Base-by-base conservation (phyloP, 2,797 vertebrate species). In the Malurus leucopterus region DNA sequence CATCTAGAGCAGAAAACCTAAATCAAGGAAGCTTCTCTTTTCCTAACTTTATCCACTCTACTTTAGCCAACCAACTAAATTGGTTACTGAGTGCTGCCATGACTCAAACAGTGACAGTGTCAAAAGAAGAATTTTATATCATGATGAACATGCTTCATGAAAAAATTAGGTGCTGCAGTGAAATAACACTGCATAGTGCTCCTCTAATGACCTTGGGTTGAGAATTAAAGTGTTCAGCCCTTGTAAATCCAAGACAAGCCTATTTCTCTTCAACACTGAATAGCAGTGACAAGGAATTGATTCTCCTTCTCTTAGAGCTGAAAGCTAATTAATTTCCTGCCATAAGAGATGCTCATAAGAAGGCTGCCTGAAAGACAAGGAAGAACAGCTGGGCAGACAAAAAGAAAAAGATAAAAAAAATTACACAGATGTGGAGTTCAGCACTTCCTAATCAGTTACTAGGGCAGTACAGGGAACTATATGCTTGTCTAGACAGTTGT, bases 171-270 rank as follows among this genome's bases (percentile, higher is more conserved):
- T 61, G 47, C 32, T 78, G 40, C 43, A 64, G 61, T 47, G 18
- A 80, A 91, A 23, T 58, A 81, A 74, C 47, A 80, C n/a, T 44
- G 44, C 40, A 58, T 0, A 72, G 40, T 55, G 24, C 47, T 65
- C 84, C 29, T 62, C 43, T 57, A 85, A 92, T n/a, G 69, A 91
- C 76, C 54, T 64, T 68, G 46, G 32, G 65, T 44, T 83, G 80
- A 89, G 36, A 93, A 78, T 43, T 50, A 68, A 83, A 82, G 40
- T 6, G 3, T 70, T 91, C 43, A 69, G 78, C 40, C 11, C 32
- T 81, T 75, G 47, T 78, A 84, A 88, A 89, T 62, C 73, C 70
- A 84, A 71, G 76, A 86, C 78, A 91, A 94, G 36, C 36, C 76
- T 62, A 67, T 38, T 86, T 76, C 36, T 77, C 58, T 68, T 83